Evolutionary conservation across 2,113 vertebrate genomes (phyloP), one percentile per base, ranked within the genome.

Genomic region (Sebastes fasciatus): DNA sequence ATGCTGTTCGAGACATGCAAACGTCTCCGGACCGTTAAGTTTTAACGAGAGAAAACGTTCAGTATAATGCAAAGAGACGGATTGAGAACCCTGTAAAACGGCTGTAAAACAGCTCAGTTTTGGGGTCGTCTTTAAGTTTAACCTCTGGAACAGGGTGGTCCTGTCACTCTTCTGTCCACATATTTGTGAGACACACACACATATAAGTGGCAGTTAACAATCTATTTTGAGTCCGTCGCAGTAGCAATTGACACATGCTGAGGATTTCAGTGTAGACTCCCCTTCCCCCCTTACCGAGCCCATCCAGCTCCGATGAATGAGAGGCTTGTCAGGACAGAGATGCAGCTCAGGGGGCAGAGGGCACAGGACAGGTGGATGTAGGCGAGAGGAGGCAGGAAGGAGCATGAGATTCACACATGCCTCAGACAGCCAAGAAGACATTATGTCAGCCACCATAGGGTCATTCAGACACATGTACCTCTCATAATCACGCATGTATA

Each of bases 141-240:
- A 89, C 74, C 78, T 51, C 74, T 69, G 46, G 45, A 65, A 10
- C 91, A 83, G 77, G 86, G 89, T 91, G 91, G 86, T 90, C 78
- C 91, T 69, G 86, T 61, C 83, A 66, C 60, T 77, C 83, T 63
- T 21, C 74, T 19, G 10, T 80, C 54, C 75, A 78, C 86, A 85
- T 80, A 82, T 89, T 85, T 77, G 46, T 64, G 61, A 74, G 57
- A 87, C 74, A 64, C 76, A 64, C 51, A 55, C 74, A 49, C 52
- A 74, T 64, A 76, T 49, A 62, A 83, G 83, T 65, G 72, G 80
- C 73, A 74, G 77, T 92, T 86, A 85, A 82, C 75, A 19, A 43
- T 92, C 89, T 94, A 94, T 94, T 94, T 92, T 81, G 63, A 86
- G 91, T 45, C 23, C 8, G 70, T 88, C 0, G 71, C 90, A 85